These are phyloP conservation scores for Calyptommatus sinebrachiatus DNA, from an alignment of 2,113 vertebrate genomes.

Conservation along the genomic window DNA sequence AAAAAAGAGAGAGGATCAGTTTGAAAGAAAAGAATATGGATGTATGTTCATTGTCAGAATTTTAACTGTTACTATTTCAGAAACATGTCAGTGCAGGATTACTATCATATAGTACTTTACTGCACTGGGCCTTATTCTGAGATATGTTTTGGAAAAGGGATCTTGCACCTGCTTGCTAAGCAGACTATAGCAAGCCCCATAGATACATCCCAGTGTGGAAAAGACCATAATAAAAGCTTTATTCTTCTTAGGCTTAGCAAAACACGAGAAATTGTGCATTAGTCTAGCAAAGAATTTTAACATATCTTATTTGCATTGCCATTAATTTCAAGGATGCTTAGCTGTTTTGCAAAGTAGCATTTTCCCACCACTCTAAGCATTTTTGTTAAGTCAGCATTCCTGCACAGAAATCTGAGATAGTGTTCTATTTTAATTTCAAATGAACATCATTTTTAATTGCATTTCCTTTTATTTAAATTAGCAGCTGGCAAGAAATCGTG, in stretches of 20 bases:
- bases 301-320: neutral
- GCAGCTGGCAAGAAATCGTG: slow-evolving; percentile 86
- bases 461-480: slow-evolving; percentile 38
- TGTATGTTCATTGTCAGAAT: too few relatives aligned
- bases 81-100: too few relatives aligned
- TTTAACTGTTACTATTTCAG: too few relatives aligned
- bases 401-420: neutral
- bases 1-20: too few relatives aligned
- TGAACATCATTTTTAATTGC: neutral
- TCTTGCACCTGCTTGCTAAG: too few relatives aligned
- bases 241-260: neutral
- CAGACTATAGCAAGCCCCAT: too few relatives aligned
- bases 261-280: neutral
- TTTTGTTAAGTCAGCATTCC: neutral
- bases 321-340: neutral
- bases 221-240: too few relatives aligned
- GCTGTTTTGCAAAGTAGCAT: neutral
- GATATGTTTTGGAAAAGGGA: too few relatives aligned
- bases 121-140: too few relatives aligned
- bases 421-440: neutral
- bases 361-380: neutral
- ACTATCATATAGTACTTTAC: too few relatives aligned
- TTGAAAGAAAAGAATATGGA: too few relatives aligned
- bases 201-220: too few relatives aligned
- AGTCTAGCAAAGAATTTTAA: neutral